Conservation (phyloP, 64 coral and sea anemone species). For the Stichodactyla helianthus region DNA sequence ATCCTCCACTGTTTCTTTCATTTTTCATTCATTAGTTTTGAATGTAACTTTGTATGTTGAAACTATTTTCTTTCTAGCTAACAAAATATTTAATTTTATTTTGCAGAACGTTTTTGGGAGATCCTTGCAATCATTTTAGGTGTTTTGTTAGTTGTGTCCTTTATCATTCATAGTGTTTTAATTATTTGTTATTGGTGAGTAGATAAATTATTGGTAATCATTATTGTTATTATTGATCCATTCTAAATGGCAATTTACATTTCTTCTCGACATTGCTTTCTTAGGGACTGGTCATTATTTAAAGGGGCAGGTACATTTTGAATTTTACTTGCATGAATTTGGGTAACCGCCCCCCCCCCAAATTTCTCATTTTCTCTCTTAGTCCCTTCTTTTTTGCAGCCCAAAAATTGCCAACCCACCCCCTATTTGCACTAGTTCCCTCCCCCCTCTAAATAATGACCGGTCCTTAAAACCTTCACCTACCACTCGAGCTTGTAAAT, state of each 20-base stretch:
- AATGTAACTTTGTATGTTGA: background rate
- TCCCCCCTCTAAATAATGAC: too few relatives aligned
- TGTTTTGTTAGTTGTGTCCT: background rate
- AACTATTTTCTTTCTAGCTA: too few relatives aligned
- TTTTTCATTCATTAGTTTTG: background rate
- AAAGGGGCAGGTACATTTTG: background rate
- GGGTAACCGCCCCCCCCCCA: too few relatives aligned
- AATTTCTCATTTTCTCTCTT: too few relatives aligned
- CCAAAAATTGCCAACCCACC: too few relatives aligned
- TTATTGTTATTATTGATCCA: too few relatives aligned
- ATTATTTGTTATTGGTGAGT: background rate
- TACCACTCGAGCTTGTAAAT: too few relatives aligned
- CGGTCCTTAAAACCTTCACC: too few relatives aligned
- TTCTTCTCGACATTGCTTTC: background rate
- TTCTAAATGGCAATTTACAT: too few relatives aligned
- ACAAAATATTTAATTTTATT: background rate
- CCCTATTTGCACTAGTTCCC: too few relatives aligned
- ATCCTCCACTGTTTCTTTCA: background rate
- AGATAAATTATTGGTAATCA: background rate
- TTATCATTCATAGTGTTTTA: background rate
- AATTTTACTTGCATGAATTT: too few relatives aligned
- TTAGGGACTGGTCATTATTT: background rate
- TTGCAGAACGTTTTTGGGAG: constrained; percentile 2
- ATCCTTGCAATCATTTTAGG: background rate
- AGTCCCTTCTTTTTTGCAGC: too few relatives aligned